Evolutionary conservation across 1,140 invertebrate species (phyloP), one percentile per base, ranked within the genome.

Genomic region (Coptotermes formosanus): DNA sequence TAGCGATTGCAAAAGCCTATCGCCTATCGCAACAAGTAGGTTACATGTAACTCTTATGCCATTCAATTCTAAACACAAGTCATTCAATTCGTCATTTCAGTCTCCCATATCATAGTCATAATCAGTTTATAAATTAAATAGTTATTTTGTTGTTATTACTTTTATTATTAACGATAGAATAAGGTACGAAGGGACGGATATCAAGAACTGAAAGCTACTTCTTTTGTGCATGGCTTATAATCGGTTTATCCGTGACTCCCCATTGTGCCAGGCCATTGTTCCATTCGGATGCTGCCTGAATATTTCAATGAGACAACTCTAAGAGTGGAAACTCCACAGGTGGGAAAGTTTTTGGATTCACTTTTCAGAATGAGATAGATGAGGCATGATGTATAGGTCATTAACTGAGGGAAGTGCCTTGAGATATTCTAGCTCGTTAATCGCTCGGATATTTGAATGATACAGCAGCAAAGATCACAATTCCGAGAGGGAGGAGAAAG

Each of bases 281-380:
- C 8, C 59, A 12, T 25, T 75, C n/a, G 64, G 52, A 30, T 30
- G 64, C 14, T n/a, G 16, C 52, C n/a, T 30, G 25, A 75, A 75
- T 75, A 30, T 75, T 75, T 75, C 64, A 75, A 75, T n/a, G n/a
- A 75, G 64, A 75, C 64, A 75, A n/a, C 64, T 75, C 7, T 75
- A 30, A 14, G 16, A 25, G 64, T n/a, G 8, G 64, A 25, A 30
- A 64, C 59, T 8, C 21, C 7, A n/a, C 59, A 64, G 59, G 59
- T 23, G 21, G 59, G 7, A 75, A 75, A 75, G 25, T 75, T 75
- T 75, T 75, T 25, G n/a, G 64, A 75, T 75, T 75, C 64, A 75
- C 64, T 75, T 30, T 75, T 75, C 25, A 75, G n/a, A 75, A 75
- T 75, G n/a, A 30, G n/a, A 55, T 21, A 55, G 52, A 55, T 21